Conservation (phyloP, 2,888 invertebrate species). For the Odontothrips loti region DNA sequence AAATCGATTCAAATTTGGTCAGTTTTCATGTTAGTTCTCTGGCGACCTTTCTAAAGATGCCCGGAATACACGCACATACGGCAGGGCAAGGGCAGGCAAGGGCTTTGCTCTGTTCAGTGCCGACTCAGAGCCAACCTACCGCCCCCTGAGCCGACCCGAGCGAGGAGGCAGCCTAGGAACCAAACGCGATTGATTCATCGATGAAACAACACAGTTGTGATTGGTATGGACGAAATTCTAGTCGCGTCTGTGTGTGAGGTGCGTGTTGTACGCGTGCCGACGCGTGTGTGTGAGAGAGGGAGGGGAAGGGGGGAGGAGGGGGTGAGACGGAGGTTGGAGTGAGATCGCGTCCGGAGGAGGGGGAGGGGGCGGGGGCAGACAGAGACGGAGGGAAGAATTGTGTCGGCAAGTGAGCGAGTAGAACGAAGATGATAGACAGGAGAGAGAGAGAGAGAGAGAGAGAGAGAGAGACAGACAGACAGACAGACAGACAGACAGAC, state of each 20-base stretch:
- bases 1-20: too few relatives aligned
- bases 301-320: neutral
- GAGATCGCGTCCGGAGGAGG: neutral
- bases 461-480: neutral
- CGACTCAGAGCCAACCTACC: neutral
- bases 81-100: neutral
- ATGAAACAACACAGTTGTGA: slow-evolving; percentile 26
- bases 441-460: neutral
- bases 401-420: neutral
- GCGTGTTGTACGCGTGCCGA: neutral
- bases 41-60: too few relatives aligned
- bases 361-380: neutral
- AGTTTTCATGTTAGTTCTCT: too few relatives aligned
- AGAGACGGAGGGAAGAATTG: slow-evolving; percentile 15
- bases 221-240: slow-evolving; percentile 11
- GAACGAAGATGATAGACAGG: slow-evolving; percentile 3
- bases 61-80: neutral
- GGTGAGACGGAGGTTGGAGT: neutral
- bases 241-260: slow-evolving; percentile 21
- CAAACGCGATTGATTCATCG: slow-evolving; percentile 21
- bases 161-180: neutral
- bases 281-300: neutral
- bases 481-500: neutral
- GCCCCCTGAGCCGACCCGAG: neutral
- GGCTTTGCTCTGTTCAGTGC: too few relatives aligned